Evolutionary conservation across 53 echinoderm and acorn worm genomes (phyloP).

Genomic region (Holothuria scabra): DNA sequence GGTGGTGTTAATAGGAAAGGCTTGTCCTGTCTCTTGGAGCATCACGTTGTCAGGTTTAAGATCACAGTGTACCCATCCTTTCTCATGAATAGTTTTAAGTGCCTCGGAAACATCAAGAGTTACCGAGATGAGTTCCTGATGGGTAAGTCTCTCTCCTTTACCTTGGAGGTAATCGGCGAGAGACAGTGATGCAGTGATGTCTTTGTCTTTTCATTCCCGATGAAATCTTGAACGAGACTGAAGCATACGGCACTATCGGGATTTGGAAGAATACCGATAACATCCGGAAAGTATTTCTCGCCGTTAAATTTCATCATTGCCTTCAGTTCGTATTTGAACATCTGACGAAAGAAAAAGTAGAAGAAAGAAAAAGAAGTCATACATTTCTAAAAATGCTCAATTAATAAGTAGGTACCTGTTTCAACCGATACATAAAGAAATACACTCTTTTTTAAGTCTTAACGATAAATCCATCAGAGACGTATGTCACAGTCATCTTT

Average conservation of each 20-base stretch:
- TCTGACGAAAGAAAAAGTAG: not conserved
- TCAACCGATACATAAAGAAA: no score
- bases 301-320: constrained; percentile 24
- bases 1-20: not conserved
- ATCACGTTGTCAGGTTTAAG: constrained; percentile 21
- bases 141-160: no score
- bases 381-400: no score
- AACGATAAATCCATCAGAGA: no score
- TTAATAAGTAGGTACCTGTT: no score
- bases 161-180: not conserved
- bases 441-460: no score
- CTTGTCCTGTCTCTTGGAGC: not conserved
- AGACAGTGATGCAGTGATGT: not conserved
- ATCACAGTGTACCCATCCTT: constrained; percentile 35
- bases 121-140: not conserved
- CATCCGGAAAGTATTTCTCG: not conserved
- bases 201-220: constrained; percentile 12
- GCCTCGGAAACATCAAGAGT: not conserved
- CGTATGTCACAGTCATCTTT: no score
- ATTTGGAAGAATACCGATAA: constrained; percentile 19
- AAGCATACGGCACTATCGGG: constrained; percentile 10
- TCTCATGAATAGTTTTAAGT: constrained; percentile 12
- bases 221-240: constrained; percentile 34
- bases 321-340: constrained; percentile 5
- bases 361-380: not conserved